These are phyloP conservation scores for Drosophila dives DNA, from an alignment of 2,888 invertebrate species.

Conservation along the genomic window DNA sequence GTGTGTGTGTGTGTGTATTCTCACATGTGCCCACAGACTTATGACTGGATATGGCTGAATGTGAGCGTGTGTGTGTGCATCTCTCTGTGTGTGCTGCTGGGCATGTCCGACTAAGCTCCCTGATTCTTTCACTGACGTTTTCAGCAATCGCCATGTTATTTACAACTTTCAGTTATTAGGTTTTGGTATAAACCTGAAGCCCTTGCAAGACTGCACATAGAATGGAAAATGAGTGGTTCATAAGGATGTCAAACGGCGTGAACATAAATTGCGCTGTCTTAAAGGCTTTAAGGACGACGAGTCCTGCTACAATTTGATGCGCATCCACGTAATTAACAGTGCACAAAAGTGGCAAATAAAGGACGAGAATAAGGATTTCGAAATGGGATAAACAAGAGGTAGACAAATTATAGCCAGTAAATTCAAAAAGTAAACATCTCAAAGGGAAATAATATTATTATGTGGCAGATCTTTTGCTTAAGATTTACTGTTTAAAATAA, in stretches of 20 bases:
- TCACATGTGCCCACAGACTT: constrained; percentile 48
- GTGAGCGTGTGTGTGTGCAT: background rate
- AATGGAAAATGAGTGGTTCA: constrained; percentile 36
- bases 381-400: background rate
- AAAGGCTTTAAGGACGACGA: constrained; percentile 32
- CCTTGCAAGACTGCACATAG: constrained; percentile 7
- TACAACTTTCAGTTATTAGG: constrained; percentile 57
- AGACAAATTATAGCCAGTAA: constrained; percentile 14
- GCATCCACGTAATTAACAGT: constrained; percentile 48
- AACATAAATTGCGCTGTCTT: constrained; percentile 43
- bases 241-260: constrained; percentile 35
- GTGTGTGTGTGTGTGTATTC: constrained; percentile 31
- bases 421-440: constrained; percentile 21
- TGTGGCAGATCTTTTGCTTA: background rate
- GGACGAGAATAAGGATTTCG: background rate
- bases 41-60: constrained; percentile 17
- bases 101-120: constrained; percentile 23
- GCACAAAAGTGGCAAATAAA: constrained; percentile 6
- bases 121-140: constrained; percentile 43
- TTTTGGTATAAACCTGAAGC: constrained; percentile 54
- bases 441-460: background rate
- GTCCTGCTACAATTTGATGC: constrained; percentile 28
- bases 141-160: constrained; percentile 46
- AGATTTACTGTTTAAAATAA: too few relatives aligned
- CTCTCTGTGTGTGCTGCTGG: background rate